Percentiles rank a stretch among this genome's conserved stretches.
These are phyloP conservation scores for Psylliodes chrysocephalus DNA, from an alignment of 2,888 invertebrate species.

Conservation along the genomic window DNA sequence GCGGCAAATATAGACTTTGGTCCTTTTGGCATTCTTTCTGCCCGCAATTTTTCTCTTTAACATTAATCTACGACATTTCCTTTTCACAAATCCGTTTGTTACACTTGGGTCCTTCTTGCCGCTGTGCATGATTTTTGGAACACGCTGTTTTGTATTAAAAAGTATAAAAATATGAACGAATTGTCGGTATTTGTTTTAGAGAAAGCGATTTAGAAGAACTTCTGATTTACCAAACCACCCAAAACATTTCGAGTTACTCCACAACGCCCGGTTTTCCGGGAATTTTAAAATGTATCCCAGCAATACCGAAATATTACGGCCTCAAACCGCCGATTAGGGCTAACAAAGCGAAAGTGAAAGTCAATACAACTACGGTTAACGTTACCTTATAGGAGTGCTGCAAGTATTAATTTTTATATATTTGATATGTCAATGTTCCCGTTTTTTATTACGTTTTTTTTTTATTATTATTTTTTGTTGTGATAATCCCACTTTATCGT, in stretches of 20 bases:
- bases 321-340: conserved; percentile 47
- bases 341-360: conserved; percentile 40
- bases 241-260: conserved; percentile 52
- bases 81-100: too few relatives aligned
- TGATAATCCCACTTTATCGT: conserved; percentile 28
- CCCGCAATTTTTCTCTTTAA: too few relatives aligned
- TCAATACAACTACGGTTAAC: background rate
- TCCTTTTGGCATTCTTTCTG: too few relatives aligned
- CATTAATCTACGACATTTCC: too few relatives aligned
- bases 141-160: too few relatives aligned
- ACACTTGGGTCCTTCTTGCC: too few relatives aligned
- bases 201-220: conserved; percentile 81
- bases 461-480: conserved; percentile 30
- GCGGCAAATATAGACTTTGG: too few relatives aligned
- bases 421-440: background rate
- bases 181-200: conserved; percentile 61
- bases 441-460: conserved; percentile 12
- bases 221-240: conserved; percentile 66
- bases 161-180: too few relatives aligned
- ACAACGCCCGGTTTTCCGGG: conserved; percentile 55
- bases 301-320: conserved; percentile 49
- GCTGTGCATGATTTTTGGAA: too few relatives aligned
- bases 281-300: conserved; percentile 61
- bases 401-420: too few relatives aligned
- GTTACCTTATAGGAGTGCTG: conserved; percentile 11